These are phyloP conservation scores for Ornithoptera alexandrae DNA, from an alignment of 2,888 invertebrate species.

Conservation along the genomic window DNA sequence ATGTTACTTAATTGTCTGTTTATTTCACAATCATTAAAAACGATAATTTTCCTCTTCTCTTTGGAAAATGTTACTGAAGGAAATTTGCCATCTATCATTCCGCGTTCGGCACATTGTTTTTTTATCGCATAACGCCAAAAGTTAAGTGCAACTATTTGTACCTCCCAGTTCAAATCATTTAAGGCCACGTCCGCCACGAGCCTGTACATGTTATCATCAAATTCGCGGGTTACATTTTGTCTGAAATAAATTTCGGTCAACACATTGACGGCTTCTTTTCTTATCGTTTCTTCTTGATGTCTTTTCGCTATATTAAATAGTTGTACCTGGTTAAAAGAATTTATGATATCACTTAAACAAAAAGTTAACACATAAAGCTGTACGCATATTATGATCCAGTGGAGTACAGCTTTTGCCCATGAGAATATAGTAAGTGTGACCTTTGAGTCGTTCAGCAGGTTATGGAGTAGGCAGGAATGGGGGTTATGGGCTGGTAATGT, in stretches of 20 bases:
- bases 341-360: background rate
- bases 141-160: conserved; percentile 84
- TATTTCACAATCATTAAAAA: conserved; percentile 83
- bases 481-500: no score
- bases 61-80: conserved; percentile 89
- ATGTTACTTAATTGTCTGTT: conserved; percentile 82
- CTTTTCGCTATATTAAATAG: conserved; percentile 80
- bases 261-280: conserved; percentile 85
- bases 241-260: conserved; percentile 84
- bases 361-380: no score
- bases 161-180: conserved; percentile 90
- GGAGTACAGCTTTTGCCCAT: no score
- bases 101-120: conserved; percentile 84
- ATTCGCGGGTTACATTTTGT: conserved; percentile 73
- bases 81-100: conserved; percentile 90
- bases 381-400: no score
- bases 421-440: no score
- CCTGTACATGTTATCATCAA: conserved; percentile 73
- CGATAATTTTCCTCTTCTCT: conserved; percentile 87
- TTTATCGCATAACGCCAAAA: conserved; percentile 87
- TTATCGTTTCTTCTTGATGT: conserved; percentile 88
- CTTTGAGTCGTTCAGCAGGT: no score
- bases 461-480: no score
- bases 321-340: conserved; percentile 59
- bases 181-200: conserved; percentile 82